A percentile compares a stretch with the other conserved stretches of the same genome.
These are phyloP conservation scores for Conistra vaccinii DNA, from an alignment of 2,888 invertebrate genomes.

Conservation along the genomic window DNA sequence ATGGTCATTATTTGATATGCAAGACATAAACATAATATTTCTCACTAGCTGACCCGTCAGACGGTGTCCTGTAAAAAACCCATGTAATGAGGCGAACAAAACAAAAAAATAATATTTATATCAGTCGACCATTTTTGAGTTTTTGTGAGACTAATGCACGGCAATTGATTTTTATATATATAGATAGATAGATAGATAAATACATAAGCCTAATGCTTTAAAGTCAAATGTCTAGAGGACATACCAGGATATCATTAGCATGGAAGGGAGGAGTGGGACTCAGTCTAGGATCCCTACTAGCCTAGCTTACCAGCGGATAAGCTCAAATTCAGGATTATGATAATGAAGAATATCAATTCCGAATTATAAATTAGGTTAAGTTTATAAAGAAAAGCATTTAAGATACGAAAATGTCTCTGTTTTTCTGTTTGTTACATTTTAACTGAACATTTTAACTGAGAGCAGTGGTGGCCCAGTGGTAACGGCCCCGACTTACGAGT, in stretches of 20 bases:
- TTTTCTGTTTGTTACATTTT: not conserved
- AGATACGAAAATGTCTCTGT: not conserved
- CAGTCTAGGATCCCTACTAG: not conserved
- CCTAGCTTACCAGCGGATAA: not conserved
- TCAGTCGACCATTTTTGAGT: too few relatives aligned
- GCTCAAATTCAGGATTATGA: not conserved
- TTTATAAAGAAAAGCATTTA: not conserved
- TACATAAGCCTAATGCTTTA: not conserved
- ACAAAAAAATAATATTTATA: too few relatives aligned
- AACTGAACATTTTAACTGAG: too few relatives aligned
- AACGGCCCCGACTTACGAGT: too few relatives aligned
- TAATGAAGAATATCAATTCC: slow-evolving; percentile 10
- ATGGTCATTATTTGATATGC: not conserved
- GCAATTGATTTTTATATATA: too few relatives aligned
- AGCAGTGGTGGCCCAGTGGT: too few relatives aligned
- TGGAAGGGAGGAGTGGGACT: not conserved
- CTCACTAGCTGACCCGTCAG: too few relatives aligned
- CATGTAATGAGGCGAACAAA: too few relatives aligned
- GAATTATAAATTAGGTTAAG: not conserved
- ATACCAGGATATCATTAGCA: not conserved
- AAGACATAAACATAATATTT: not conserved
- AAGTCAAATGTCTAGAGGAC: not conserved
- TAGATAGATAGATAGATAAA: too few relatives aligned
- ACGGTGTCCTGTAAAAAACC: too few relatives aligned
- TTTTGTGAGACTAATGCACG: too few relatives aligned